A percentile compares a stretch with the other conserved stretches of the same genome.
phyloP scores from a whole-genome alignment of 2,797 vertebrate species.

The Florisuga fusca region DNA sequence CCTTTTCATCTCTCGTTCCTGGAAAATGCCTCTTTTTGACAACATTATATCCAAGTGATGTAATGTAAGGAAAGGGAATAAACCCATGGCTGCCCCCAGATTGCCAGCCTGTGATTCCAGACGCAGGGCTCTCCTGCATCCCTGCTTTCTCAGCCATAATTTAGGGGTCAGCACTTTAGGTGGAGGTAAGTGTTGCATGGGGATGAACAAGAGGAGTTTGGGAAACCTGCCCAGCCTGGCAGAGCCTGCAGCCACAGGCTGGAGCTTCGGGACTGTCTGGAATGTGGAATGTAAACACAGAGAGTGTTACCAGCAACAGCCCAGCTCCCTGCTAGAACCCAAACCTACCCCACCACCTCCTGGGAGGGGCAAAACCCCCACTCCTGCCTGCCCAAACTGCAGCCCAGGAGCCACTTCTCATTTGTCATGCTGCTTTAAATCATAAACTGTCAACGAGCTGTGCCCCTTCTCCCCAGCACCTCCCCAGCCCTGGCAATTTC shows the following conservation, averaged over 20 bases:
- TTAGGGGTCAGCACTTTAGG: not conserved
- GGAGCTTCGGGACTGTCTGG: slow-evolving; percentile 25
- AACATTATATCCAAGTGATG: not conserved
- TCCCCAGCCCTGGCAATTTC: not conserved
- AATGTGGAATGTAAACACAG: slow-evolving; percentile 68
- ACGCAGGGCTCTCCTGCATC: not conserved
- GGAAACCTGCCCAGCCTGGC: not conserved
- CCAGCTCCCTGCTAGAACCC: not conserved
- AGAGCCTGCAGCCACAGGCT: not conserved
- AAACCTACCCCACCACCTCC: not conserved
- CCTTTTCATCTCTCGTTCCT: not conserved
- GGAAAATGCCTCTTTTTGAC: not conserved
- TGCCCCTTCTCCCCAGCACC: not conserved
- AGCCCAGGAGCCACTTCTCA: not conserved
- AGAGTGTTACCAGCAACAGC: slow-evolving; percentile 41
- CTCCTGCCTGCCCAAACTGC: not conserved
- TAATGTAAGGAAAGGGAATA: not conserved
- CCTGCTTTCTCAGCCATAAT: not conserved
- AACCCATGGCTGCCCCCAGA: not conserved
- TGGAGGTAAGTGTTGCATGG: not conserved
- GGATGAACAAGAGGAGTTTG: not conserved
- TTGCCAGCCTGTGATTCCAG: not conserved
- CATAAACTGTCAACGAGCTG: not conserved
- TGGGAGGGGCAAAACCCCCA: not conserved
- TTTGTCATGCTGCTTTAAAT: not conserved